Evolutionary conservation across 2,797 vertebrate species (phyloP).

Genomic region (Parauchenoglanis ngamensis): DNA sequence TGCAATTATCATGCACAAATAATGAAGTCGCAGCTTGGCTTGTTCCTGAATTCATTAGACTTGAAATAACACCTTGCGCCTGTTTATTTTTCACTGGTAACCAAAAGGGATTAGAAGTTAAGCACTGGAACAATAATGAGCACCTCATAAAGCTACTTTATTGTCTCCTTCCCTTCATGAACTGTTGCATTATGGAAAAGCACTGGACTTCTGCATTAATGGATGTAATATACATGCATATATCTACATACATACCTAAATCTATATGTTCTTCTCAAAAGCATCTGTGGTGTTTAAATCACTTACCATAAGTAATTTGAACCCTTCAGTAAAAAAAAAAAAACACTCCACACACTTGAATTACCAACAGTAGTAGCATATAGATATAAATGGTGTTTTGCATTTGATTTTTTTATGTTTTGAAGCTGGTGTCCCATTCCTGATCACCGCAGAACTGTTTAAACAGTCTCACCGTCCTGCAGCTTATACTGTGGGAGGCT

Average conservation of each 20-base stretch:
- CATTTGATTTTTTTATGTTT: constrained; percentile 55
- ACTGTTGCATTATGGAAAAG: constrained; percentile 56
- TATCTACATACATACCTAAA: constrained; percentile 9
- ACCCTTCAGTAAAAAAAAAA: not conserved
- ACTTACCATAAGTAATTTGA: not conserved
- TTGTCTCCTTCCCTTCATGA: constrained; percentile 53
- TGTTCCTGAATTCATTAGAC: constrained; percentile 64
- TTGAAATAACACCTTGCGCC: constrained; percentile 64
- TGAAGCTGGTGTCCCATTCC: constrained; percentile 84
- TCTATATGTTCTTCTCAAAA: not conserved
- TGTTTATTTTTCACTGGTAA: constrained; percentile 65
- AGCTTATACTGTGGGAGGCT: constrained; percentile 85
- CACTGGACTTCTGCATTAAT: constrained; percentile 35
- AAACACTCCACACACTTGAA: not conserved
- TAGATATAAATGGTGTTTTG: not conserved
- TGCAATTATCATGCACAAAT: constrained; percentile 68
- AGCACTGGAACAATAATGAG: constrained; percentile 63
- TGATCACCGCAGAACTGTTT: constrained; percentile 90
- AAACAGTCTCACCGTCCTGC: constrained; percentile 87
- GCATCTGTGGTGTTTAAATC: not conserved
- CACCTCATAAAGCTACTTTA: constrained; percentile 59
- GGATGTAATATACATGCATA: constrained; percentile 19
- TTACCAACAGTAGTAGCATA: not conserved
- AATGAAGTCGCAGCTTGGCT: constrained; percentile 66
- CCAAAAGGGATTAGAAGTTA: constrained; percentile 63